These are phyloP conservation scores for Plestiodon gilberti DNA, from an alignment of 2,113 vertebrate species.

Conservation along the genomic window DNA sequence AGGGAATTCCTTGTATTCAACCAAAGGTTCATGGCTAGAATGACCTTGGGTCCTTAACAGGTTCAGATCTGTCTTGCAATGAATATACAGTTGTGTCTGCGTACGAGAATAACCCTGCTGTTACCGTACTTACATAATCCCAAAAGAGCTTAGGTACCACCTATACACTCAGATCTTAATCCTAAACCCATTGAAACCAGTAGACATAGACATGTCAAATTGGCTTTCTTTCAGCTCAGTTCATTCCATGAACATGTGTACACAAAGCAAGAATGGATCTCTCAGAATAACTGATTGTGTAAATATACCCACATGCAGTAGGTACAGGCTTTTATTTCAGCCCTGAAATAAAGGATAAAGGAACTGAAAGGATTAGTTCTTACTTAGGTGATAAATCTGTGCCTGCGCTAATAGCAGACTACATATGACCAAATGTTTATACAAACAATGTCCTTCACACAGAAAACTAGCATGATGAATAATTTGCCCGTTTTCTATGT, in stretches of 20 bases:
- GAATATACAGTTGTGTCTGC: too few relatives aligned
- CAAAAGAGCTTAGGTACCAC: background rate
- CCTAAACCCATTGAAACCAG: background rate
- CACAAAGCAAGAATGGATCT: background rate
- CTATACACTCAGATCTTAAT: too few relatives aligned
- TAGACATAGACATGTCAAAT: background rate
- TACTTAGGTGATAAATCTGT: background rate
- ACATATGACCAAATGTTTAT: background rate
- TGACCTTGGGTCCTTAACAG: background rate
- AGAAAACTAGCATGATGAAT: too few relatives aligned
- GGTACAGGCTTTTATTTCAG: background rate
- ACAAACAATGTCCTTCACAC: too few relatives aligned
- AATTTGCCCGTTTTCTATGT: too few relatives aligned
- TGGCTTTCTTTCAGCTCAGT: background rate
- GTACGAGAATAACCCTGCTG: too few relatives aligned
- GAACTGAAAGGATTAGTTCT: background rate
- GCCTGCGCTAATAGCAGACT: background rate
- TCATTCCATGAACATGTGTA: background rate
- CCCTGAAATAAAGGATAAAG: too few relatives aligned
- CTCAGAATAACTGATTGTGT: background rate
- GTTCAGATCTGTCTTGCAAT: too few relatives aligned
- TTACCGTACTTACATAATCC: background rate
- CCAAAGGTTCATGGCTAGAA: fast-evolving
- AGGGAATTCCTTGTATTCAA: background rate
- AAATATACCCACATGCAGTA: background rate